Evolutionary conservation across 2,888 invertebrate species (phyloP), one percentile per base, ranked within the genome.

Genomic region (Leptinotarsa peninsularis): DNA sequence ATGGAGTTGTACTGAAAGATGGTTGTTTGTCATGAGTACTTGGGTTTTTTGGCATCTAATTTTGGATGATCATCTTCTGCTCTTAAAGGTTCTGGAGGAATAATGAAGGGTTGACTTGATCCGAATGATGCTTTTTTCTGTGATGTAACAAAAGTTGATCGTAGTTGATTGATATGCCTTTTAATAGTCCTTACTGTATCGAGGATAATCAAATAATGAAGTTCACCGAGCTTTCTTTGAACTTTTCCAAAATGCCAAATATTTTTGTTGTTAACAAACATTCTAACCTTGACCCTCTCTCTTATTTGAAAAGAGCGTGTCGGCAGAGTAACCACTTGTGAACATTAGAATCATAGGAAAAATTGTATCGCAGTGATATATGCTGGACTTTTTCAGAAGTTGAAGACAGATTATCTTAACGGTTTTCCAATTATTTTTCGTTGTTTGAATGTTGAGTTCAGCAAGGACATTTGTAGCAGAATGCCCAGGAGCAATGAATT

Each of bases 381-480:
- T 68, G 15, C 18, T 52, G 54, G 5, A 52, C 4, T 27, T 50
- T 68, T 18, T 7, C 18, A 18, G 66, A 23, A n/a, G 18, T 14
- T 15, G 66, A n/a, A 13, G 18, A 14, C 7, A n/a, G 68, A 50
- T 54, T 49, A 68, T 68, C 52, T 13, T 4, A 52, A 52, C 27
- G 18, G 68, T 27, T 52, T 52, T 18, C 13, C 21, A 49, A 14
- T n/a, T 68, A 49, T 21, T 17, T 23, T 50, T 18, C 17, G 52
- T 18, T n/a, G 50, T 50, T 27, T 54, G 68, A 50, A 68, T 52
- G 17, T 27, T 68, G 50, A 54, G 23, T 50, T 68, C 54, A 21
- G 68, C 5, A 68, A 68, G 68, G 15, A n/a, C 52, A 18, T 68
- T 23, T 18, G 43, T 54, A 17, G 50, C 67, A n/a, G 52, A 2